Conservation (phyloP, 2,113 vertebrate species). For the Rhineura floridana region DNA sequence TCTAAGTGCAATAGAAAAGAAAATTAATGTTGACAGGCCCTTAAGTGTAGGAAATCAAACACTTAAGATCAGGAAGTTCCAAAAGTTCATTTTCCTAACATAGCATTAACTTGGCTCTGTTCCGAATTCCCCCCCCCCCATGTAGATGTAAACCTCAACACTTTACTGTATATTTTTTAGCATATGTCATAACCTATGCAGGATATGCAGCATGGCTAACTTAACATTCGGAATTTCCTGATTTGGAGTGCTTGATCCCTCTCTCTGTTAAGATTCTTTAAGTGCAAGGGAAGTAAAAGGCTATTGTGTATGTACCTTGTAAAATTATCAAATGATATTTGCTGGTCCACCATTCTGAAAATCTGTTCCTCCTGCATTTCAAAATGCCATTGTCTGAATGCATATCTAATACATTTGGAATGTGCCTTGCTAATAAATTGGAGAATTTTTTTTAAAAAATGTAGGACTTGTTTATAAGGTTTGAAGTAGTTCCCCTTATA, state of each 20-base stretch:
- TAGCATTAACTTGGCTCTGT: not conserved
- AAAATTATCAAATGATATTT: not conserved
- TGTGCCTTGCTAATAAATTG: not conserved
- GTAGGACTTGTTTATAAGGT: too few species aligned
- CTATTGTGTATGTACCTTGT: not conserved
- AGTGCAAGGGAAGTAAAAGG: not conserved
- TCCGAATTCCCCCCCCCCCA: not conserved
- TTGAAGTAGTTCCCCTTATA: not conserved
- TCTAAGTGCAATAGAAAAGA: not conserved
- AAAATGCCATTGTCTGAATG: not conserved
- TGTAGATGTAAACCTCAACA: constrained; percentile 2
- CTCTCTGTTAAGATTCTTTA: not conserved
- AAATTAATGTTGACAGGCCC: constrained; percentile 18
- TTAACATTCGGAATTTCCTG: constrained; percentile 28
- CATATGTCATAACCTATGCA: constrained; percentile 2
- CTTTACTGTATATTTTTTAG: constrained; percentile 2
- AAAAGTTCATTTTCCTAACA: constrained; percentile 6
- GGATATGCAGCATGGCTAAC: constrained; percentile 11
- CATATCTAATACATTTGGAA: not conserved
- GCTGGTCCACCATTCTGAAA: not conserved
- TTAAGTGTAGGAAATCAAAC: constrained; percentile 18
- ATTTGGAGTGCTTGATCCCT: not conserved
- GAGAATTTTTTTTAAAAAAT: too few species aligned
- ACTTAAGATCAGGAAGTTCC: constrained; percentile 2
- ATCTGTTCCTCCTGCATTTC: not conserved